Evolutionary conservation across 2,888 invertebrate species (phyloP).

Genomic region (Limnephilus lunatus): DNA sequence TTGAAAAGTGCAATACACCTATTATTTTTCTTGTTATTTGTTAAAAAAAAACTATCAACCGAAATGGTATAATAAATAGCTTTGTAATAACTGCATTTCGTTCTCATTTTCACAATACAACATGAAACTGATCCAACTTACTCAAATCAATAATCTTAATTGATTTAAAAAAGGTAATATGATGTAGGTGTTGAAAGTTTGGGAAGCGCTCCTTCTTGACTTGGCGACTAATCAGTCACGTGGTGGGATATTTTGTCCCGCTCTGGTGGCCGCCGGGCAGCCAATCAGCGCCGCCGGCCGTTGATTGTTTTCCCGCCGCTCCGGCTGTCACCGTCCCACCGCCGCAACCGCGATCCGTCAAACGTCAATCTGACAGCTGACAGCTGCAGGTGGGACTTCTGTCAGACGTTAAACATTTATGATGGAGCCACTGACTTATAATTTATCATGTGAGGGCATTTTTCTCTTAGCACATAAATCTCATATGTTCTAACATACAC

Average conservation of each 20-base stretch:
- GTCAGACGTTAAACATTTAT: not conserved
- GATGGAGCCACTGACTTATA: not conserved
- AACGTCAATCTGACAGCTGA: slow-evolving; percentile 32
- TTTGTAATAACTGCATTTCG: no score
- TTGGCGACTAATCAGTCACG: slow-evolving; percentile 48
- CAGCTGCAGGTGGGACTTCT: not conserved
- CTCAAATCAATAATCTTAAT: not conserved
- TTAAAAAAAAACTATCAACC: no score
- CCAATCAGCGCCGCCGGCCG: slow-evolving; percentile 50
- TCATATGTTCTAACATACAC: not conserved
- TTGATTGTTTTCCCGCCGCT: slow-evolving; percentile 47
- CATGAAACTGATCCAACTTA: not conserved
- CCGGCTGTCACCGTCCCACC: slow-evolving; percentile 42
- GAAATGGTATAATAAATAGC: no score
- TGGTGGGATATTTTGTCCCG: slow-evolving; percentile 40
- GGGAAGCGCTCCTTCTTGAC: slow-evolving; percentile 5
- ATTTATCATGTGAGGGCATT: not conserved
- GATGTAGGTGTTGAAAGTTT: slow-evolving; percentile 7
- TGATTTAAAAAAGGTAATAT: not conserved
- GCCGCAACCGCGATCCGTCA: slow-evolving; percentile 39
- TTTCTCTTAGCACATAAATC: not conserved
- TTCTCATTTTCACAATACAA: no score
- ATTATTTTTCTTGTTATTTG: no score
- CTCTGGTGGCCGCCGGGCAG: slow-evolving; percentile 40
- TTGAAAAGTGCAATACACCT: no score